Base-by-base conservation (phyloP, 2,888 invertebrate genomes). In the Aphidoletes aphidimyza region DNA sequence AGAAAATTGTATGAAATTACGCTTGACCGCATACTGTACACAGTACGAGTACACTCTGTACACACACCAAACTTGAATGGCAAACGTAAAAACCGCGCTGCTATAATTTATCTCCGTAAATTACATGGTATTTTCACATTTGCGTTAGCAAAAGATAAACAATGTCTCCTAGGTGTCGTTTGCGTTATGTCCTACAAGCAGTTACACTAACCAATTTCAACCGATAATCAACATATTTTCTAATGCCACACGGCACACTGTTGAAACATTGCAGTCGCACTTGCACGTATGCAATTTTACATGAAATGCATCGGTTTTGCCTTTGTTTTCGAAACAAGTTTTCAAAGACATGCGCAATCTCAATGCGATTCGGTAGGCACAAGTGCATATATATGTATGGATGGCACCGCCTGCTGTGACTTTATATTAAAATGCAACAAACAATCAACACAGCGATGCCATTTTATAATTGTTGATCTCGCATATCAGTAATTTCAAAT, bases 121-220 rank as follows among this genome's bases (percentile, higher is more conserved):
- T 69, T 69, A 69, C 69, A 69, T 69, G 69, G 69, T 69, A 34
- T 69, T 69, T 69, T 69, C 69, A 34, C 54, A 22, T 54, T 47
- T 54, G 54, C 54, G 30, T 11, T 17, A 14, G 69, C 69, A 69
- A 69, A n/a, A 69, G 69, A 69, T 69, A 69, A 69, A 69, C 69
- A 69, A 69, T 69, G 69, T 69, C 69, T 69, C 69, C 69, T 69
- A 69, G 69, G 69, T 69, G 69, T 69, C 69, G 69, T 54, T 54
- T 54, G 22, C 22, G 54, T 69, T 69, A 69, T 69, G 69, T 69
- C 69, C 69, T 34, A 69, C 69, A 30, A 69, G 54, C 54, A 54
- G 30, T 69, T 69, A 69, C 69, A 34, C 69, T 69, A 14, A 69
- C 69, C 30, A 69, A 69, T 69, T 14, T 17, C 69, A 69, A 69